These are phyloP conservation scores for Cassiopea andromeda DNA, from an alignment of 30 jellyfish, hydroid and myxozoan genomes.

Conservation along the genomic window DNA sequence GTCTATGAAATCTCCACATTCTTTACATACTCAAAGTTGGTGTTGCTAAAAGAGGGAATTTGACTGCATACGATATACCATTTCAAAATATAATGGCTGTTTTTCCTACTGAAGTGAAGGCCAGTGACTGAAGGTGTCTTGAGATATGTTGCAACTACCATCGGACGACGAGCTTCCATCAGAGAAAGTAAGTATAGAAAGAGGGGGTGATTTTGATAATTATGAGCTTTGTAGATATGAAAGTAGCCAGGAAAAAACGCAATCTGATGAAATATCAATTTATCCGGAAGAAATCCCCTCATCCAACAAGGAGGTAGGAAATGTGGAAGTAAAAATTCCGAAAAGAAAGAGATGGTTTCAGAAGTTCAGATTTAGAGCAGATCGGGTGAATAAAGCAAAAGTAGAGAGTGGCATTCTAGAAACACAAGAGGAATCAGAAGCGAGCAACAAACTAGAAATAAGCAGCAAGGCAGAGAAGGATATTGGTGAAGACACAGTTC, in stretches of 20 bases:
- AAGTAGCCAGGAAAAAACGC: background rate
- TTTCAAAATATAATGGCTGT: background rate
- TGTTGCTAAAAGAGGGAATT: background rate
- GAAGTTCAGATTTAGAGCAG: background rate
- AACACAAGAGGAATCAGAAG: background rate
- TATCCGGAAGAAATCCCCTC: background rate
- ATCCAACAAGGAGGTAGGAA: background rate
- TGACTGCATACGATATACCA: background rate
- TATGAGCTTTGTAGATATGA: background rate
- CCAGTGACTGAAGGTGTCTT: background rate
- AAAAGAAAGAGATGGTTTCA: constrained; percentile 5
- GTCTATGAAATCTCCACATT: no score
- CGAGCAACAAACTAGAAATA: background rate
- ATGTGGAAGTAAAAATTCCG: background rate
- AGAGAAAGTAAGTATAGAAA: background rate
- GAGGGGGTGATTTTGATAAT: background rate
- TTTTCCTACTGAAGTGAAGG: background rate
- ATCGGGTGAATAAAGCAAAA: background rate
- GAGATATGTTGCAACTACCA: background rate
- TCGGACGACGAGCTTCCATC: background rate
- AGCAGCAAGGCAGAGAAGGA: background rate
- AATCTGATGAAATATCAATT: background rate
- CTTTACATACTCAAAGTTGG: no score
- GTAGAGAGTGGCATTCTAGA: background rate
- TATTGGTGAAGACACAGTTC: background rate